A percentile compares a stretch with the other conserved stretches of the same genome.
These are phyloP conservation scores for Zosterops lateralis DNA, from an alignment of 2,113 vertebrate genomes.

Conservation along the genomic window DNA sequence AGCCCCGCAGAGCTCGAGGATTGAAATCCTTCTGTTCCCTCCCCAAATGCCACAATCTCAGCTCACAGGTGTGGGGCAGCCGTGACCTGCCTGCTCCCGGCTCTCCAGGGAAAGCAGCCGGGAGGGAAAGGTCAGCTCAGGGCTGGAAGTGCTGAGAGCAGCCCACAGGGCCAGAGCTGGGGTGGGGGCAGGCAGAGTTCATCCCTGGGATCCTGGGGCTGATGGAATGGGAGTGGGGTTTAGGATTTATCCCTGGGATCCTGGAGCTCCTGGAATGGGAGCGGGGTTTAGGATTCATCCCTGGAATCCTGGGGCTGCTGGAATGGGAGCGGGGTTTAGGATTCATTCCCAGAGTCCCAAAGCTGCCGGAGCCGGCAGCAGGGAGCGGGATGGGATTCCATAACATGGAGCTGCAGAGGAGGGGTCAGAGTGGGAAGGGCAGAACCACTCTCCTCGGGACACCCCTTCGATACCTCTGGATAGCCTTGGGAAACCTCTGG, in stretches of 20 bases:
- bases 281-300: too few species aligned
- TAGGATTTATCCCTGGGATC: background rate
- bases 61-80: fast-evolving
- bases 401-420: background rate
- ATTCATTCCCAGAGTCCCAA: background rate
- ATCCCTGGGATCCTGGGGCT: background rate
- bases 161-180: background rate
- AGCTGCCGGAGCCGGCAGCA: background rate
- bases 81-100: background rate
- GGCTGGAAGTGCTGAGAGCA: background rate
- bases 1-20: background rate
- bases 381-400: background rate
- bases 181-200: background rate
- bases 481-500: background rate
- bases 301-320: too few species aligned
- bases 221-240: fast-evolving
- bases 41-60: background rate
- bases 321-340: too few species aligned
- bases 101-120: background rate
- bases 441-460: background rate
- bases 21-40: background rate
- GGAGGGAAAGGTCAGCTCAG: background rate
- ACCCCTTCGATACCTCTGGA: background rate
- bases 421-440: background rate
- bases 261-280: too few species aligned